Evolutionary conservation across 1,140 invertebrate species (phyloP), one percentile per base, ranked within the genome.

Genomic region (Drosophila santomea): DNA sequence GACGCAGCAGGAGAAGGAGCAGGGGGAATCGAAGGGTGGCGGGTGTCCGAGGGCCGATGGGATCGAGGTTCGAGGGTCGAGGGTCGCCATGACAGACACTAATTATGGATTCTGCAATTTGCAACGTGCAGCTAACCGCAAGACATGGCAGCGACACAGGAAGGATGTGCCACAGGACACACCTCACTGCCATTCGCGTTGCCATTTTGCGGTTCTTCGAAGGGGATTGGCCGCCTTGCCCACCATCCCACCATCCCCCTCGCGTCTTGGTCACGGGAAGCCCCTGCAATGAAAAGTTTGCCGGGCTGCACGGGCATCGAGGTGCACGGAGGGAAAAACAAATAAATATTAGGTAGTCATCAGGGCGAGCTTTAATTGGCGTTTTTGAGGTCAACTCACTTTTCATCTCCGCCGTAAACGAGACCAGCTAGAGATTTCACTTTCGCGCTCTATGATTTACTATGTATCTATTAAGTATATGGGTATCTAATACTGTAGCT

Each of bases 21-120:
- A 23, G 12, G 2, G 0, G 6, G 14, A n/a, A n/a, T 4, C 14
- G 47, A 7, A 4, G 47, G 45, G 45, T 3, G 25, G 25, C 28
- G 38, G 38, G 14, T n/a, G 77, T 69, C 64, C 51, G 52, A 14
- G 47, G 45, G 50, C 17, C 54, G 63, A 50, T 17, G 41, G 47
- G 45, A 45, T 14, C 54, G 63, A 50, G 23, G 41, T 51, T 25
- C 32, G 45, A 54, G 78, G 41, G 51, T 25, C 32, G 45, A 54
- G 78, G 74, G 79, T 76, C 66, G 54, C 71, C 83, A 54, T 83
- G 83, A 88, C 83, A 88, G 83, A 89, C 83, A 88, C 83, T 88
- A 88, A 88, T 88, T 88, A 88, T 88, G 84, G 83, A 89, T 88
- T 88, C 66, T 80, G 86, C 72, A 88, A 89, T 88, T 88, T 88